Base-by-base conservation (phyloP, 1,140 invertebrate species). In the Hermetia illucens region DNA sequence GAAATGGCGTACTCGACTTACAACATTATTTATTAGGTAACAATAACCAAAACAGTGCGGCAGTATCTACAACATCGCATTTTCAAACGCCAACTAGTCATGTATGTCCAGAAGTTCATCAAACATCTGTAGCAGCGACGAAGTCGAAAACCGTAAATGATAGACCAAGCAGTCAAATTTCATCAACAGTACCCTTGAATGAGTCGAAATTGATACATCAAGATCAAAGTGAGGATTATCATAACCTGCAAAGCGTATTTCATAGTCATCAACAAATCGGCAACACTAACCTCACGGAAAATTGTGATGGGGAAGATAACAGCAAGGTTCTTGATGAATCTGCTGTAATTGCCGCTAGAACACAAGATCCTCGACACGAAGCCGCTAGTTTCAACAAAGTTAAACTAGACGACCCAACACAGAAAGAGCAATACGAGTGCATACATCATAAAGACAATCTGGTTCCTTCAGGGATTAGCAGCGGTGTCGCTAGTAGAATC, bases 401-500 rank as follows among this genome's bases (percentile, higher is more conserved):
- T 12, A 20, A 24, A n/a, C n/a, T n/a, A n/a, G n/a, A n/a, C n/a
- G 31, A 40, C 15, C n/a, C 3, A 40, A 25, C 15, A 12, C 17
- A 35, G 16, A 13, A n/a, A 21, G 18, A 18, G 17, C 19, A 34
- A 33, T 33, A 40, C 25, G 16, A 15, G 27, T 21, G 22, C 17
- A 6, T 39, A 42, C 21, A 46, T 41, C 22, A 30, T 24, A 31
- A 32, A 27, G 8, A 27, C 8, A 29, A 41, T 13, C 33, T n/a
- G 32, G 33, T 21, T 25, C 20, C 20, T 42, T 27, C 22, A 19
- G n/a, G 13, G 20, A 41, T 22, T 5, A 41, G n/a, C n/a, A n/a
- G n/a, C n/a, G n/a, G n/a, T 32, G 37, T 42, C 10, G 46, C 46
- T 18, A 60, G 57, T 41, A 59, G 58, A 44, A 60, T 60, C 34